phyloP scores from a whole-genome alignment of 2,888 invertebrate genomes.

The Macrophya annulata region DNA sequence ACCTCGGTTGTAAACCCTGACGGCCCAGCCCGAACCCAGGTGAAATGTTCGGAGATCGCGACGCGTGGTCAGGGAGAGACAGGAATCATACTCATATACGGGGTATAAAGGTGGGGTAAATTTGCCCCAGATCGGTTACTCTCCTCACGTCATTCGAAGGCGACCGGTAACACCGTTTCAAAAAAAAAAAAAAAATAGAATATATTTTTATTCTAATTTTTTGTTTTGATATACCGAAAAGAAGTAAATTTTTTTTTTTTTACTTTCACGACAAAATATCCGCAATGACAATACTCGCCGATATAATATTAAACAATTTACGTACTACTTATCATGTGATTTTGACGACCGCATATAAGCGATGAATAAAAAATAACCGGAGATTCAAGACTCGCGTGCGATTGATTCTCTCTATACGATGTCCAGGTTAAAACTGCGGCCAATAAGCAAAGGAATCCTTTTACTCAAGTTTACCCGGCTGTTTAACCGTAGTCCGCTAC shows the following conservation, averaged over 20 bases:
- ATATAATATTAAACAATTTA: not conserved
- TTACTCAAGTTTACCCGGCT: slow-evolving; percentile 24
- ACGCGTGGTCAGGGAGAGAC: slow-evolving; percentile 50
- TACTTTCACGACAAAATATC: not conserved
- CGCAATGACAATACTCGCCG: not conserved
- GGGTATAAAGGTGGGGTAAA: slow-evolving; percentile 48
- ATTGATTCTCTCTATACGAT: slow-evolving; percentile 45
- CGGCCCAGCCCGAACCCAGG: slow-evolving; percentile 50
- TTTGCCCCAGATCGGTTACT: slow-evolving; percentile 50
- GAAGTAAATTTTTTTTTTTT: not conserved
- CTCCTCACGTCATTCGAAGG: slow-evolving; percentile 6
- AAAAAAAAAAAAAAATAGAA: no score
- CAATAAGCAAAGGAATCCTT: slow-evolving; percentile 4
- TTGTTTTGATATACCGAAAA: not conserved
- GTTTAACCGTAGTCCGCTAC: not conserved
- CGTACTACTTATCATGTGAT: not conserved
- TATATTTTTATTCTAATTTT: not conserved
- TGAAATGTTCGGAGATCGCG: slow-evolving; percentile 51
- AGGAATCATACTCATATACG: slow-evolving; percentile 29
- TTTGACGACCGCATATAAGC: not conserved
- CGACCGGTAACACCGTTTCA: not conserved
- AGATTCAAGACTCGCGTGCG: not conserved
- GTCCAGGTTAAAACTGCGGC: slow-evolving; percentile 39
- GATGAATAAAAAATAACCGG: not conserved
- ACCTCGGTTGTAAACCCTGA: slow-evolving; percentile 68